Percentiles rank a stretch among this genome's conserved stretches.
Evolutionary conservation across 2,888 invertebrate genomes (phyloP).

Genomic region (Caradrina clavipalpis): DNA sequence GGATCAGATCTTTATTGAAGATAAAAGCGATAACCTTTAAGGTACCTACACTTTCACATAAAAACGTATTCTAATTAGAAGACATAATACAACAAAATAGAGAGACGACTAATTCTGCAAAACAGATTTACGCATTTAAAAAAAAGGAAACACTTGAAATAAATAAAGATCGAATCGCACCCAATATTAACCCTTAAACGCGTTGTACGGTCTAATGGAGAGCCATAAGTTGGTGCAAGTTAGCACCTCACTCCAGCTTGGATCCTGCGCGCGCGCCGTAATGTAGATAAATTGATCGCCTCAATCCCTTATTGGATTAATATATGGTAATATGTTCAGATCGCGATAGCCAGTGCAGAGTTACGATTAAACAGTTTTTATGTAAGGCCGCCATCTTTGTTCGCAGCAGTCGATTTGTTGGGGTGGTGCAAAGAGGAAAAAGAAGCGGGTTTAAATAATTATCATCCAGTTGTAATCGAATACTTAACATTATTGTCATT

Average conservation of each 20-base stretch:
- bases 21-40: slow-evolving; percentile 1
- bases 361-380: slow-evolving; percentile 89
- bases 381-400: slow-evolving; percentile 87
- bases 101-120: slow-evolving; percentile 7
- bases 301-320: slow-evolving; percentile 84
- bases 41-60: neutral
- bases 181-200: slow-evolving; percentile 61
- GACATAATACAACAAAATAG: neutral
- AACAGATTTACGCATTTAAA: slow-evolving; percentile 22
- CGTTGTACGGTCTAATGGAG: slow-evolving; percentile 73
- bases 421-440: slow-evolving; percentile 51
- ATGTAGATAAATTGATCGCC: slow-evolving; percentile 84
- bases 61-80: neutral
- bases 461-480: neutral
- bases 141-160: slow-evolving; percentile 48
- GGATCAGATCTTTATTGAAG: neutral
- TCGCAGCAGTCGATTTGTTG: slow-evolving; percentile 79
- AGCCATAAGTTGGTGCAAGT: slow-evolving; percentile 74
- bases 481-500: too few relatives aligned
- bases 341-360: slow-evolving; percentile 82
- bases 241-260: slow-evolving; percentile 67
- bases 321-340: slow-evolving; percentile 86
- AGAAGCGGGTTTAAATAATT: neutral
- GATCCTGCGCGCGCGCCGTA: slow-evolving; percentile 78
- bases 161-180: slow-evolving; percentile 56